phyloP scores from a whole-genome alignment of 2,888 invertebrate genomes.

The Pterostichus niger region DNA sequence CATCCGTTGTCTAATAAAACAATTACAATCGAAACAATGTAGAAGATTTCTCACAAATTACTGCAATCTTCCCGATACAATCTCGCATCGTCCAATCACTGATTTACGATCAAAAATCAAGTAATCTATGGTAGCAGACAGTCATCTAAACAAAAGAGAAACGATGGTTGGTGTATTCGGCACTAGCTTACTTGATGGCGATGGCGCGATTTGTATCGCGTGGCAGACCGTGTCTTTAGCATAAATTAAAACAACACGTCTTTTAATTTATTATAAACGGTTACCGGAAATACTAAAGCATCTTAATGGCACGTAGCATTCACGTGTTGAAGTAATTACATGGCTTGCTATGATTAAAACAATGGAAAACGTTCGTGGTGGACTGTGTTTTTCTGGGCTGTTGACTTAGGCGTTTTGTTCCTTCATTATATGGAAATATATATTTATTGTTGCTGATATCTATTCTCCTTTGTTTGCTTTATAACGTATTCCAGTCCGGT shows the following conservation, averaged over 20 bases:
- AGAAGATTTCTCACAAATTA: constrained; percentile 51
- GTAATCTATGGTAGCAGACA: neutral
- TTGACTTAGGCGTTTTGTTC: constrained; percentile 50
- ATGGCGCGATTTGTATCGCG: constrained; percentile 38
- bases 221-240: constrained; percentile 73
- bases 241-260: constrained; percentile 73
- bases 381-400: constrained; percentile 62
- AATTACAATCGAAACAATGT: constrained; percentile 31
- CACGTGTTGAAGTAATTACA: constrained; percentile 66
- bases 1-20: constrained; percentile 49
- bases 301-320: constrained; percentile 66
- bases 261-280: constrained; percentile 66
- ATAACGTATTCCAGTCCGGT: constrained; percentile 15
- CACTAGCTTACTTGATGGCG: neutral
- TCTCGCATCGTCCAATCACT: constrained; percentile 4
- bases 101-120: constrained; percentile 10
- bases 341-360: constrained; percentile 59
- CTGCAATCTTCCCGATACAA: constrained; percentile 11
- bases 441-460: constrained; percentile 62
- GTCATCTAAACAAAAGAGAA: constrained; percentile 13
- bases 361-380: constrained; percentile 58
- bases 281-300: constrained; percentile 63
- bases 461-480: constrained; percentile 38
- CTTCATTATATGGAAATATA: constrained; percentile 66
- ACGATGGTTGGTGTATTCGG: too few relatives aligned